Conservation (phyloP, 2,113 vertebrate genomes). For the Pachyramphus minor region DNA sequence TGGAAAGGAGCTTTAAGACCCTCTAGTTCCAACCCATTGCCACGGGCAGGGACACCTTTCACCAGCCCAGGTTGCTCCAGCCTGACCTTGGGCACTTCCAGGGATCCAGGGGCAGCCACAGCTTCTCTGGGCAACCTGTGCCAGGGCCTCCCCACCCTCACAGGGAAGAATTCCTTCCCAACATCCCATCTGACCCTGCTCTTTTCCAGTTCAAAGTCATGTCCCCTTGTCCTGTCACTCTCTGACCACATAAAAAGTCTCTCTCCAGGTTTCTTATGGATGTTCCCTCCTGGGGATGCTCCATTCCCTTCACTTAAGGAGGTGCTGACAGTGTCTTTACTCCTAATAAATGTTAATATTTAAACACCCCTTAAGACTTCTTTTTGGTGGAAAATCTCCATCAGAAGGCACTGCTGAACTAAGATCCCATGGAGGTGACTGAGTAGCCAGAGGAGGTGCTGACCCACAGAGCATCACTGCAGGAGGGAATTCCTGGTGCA, state of each 20-base stretch:
- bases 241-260: neutral
- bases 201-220: neutral
- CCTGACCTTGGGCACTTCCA: neutral
- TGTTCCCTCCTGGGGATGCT: neutral
- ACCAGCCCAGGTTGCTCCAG: neutral
- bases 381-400: neutral
- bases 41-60: neutral
- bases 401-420: neutral
- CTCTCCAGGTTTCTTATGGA: neutral
- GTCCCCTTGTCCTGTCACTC: neutral
- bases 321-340: neutral
- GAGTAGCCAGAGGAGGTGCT: neutral
- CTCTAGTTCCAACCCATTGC: neutral
- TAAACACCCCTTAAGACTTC: neutral
- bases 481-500: neutral
- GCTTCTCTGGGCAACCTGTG: neutral
- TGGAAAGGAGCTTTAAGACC: neutral
- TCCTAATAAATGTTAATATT: neutral
- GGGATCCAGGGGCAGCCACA: neutral
- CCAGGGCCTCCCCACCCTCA: neutral
- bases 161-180: neutral
- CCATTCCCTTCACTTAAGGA: neutral
- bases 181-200: neutral
- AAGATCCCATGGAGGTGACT: rapidly evolving
- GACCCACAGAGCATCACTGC: neutral